These are phyloP conservation scores for Anoplophora glabripennis DNA, from an alignment of 1,140 invertebrate genomes.

Conservation along the genomic window DNA sequence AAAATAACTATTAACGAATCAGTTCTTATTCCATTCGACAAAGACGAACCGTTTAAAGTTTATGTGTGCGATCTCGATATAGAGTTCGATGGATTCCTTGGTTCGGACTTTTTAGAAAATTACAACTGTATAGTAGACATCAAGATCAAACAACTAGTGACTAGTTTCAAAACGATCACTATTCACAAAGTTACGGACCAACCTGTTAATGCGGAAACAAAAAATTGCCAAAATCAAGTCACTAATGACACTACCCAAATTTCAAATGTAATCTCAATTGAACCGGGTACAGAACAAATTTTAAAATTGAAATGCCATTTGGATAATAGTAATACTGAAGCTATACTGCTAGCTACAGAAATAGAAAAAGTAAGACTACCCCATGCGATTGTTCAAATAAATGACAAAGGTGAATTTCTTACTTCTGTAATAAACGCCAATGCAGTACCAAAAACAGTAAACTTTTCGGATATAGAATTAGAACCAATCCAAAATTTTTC, in stretches of 20 bases:
- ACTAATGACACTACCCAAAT: no score
- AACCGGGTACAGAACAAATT: no score
- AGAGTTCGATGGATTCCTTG: constrained; percentile 1
- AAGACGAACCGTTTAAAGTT: not conserved
- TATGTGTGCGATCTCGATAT: constrained; percentile 4
- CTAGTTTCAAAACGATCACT: constrained; percentile 1
- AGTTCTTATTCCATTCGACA: not conserved
- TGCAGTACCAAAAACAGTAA: not conserved
- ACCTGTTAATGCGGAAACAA: no score
- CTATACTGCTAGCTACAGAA: constrained; percentile 1
- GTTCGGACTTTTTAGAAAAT: constrained; percentile 1
- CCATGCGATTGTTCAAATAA: not conserved
- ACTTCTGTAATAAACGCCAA: not conserved
- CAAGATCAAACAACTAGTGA: not conserved
- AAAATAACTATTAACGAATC: not conserved
- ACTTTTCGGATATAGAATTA: not conserved
- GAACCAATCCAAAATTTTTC: not conserved
- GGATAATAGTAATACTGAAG: not conserved
- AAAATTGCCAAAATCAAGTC: no score
- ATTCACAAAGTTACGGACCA: not conserved
- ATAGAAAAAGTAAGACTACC: not conserved
- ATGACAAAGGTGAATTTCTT: not conserved
- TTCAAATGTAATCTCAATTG: no score
- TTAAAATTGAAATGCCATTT: no score
- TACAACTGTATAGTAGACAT: not conserved